Percentiles rank a stretch among this genome's conserved stretches.
Conservation (phyloP, 2,797 vertebrate species). For the Myiotriccus ornatus region DNA sequence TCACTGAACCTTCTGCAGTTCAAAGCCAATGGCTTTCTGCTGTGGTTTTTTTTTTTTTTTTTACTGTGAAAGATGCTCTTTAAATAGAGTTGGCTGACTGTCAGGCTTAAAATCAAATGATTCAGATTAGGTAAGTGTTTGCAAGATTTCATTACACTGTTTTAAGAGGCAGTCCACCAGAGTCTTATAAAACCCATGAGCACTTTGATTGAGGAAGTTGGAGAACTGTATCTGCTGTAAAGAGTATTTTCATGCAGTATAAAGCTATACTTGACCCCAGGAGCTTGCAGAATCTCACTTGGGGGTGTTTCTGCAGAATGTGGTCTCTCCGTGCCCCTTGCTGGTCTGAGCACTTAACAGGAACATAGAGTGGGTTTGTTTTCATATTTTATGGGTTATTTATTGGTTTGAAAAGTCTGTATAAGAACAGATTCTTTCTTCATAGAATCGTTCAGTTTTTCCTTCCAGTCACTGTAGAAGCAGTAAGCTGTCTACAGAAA, state of each 20-base stretch:
- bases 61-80: conserved; percentile 11
- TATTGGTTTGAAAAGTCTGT: background rate
- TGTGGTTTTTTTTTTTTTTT: background rate
- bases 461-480: background rate
- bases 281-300: background rate
- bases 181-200: background rate
- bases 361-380: background rate
- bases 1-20: background rate
- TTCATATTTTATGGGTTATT: background rate
- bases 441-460: background rate
- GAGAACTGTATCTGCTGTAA: background rate
- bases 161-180: background rate
- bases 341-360: background rate
- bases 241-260: background rate
- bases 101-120: conserved; percentile 61
- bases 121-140: conserved; percentile 59
- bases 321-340: background rate
- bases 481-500: background rate
- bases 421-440: background rate
- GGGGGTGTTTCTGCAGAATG: background rate
- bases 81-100: conserved; percentile 58
- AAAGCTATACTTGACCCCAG: background rate
- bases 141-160: background rate
- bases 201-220: background rate
- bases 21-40: background rate